phyloP scores from a whole-genome alignment of 2,888 invertebrate species.

The Platycheirus albimanus region DNA sequence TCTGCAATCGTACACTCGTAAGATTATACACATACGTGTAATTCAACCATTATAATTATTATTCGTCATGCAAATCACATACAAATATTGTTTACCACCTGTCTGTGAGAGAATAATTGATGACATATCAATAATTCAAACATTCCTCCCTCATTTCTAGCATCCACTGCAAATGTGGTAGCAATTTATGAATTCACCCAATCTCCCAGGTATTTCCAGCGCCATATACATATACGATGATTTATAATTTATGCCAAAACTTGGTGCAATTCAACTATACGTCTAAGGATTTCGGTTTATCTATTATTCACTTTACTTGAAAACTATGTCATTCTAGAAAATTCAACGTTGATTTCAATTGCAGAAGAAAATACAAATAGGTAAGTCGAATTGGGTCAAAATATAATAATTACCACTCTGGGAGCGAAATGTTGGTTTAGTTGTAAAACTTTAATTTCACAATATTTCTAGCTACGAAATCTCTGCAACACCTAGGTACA shows the following conservation, averaged over 20 bases:
- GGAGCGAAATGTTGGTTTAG: conserved; percentile 1
- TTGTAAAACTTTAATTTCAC: background rate
- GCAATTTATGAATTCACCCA: conserved; percentile 4
- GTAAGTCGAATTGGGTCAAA: background rate
- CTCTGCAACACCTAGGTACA: background rate
- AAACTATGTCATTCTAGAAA: conserved; percentile 30
- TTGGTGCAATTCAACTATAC: background rate
- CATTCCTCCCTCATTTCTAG: background rate
- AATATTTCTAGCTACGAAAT: conserved; percentile 9
- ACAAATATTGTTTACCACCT: conserved; percentile 19
- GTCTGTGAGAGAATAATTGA: conserved; percentile 3
- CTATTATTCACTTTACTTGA: conserved; percentile 28
- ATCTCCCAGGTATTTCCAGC: background rate
- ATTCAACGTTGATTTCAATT: conserved; percentile 23
- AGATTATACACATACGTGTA: background rate
- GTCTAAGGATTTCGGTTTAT: conserved; percentile 19
- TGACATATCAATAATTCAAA: conserved; percentile 33
- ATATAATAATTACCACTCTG: background rate
- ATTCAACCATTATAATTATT: conserved; percentile 22
- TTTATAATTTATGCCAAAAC: conserved; percentile 44
- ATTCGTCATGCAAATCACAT: conserved; percentile 10
- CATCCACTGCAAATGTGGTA: background rate
- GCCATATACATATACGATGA: no score
- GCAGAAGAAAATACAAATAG: background rate
- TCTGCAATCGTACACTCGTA: background rate